phyloP scores from a whole-genome alignment of 1,140 invertebrate species.

The Rhyzopertha dominica region DNA sequence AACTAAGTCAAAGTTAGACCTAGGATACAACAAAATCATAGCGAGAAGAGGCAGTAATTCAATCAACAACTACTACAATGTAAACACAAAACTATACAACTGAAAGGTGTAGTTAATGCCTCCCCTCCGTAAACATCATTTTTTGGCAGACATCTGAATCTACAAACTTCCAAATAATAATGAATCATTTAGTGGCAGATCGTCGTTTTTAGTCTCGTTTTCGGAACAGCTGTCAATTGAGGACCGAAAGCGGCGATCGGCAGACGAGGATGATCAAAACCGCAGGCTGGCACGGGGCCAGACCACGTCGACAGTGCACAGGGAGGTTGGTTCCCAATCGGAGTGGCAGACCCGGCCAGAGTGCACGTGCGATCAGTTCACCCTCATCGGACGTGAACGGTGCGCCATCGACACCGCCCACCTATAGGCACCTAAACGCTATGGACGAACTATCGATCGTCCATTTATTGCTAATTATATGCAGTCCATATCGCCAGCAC shows the following conservation, averaged over 20 bases:
- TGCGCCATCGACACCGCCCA: slow-evolving; percentile 20
- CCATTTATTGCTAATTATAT: slow-evolving; percentile 43
- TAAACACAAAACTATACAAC: slow-evolving; percentile 13
- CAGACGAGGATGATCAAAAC: slow-evolving; percentile 21
- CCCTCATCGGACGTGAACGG: slow-evolving; percentile 22
- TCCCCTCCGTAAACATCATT: no score
- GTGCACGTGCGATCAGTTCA: slow-evolving; percentile 27
- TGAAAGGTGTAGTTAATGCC: no score
- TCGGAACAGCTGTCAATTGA: no score
- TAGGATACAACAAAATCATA: slow-evolving; percentile 38
- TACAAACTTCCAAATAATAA: no score
- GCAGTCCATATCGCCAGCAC: slow-evolving; percentile 32
- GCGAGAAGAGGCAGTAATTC: slow-evolving; percentile 36
- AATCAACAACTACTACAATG: slow-evolving; percentile 19
- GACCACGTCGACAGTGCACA: slow-evolving; percentile 26
- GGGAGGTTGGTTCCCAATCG: slow-evolving; percentile 16
- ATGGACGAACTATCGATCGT: slow-evolving; percentile 32
- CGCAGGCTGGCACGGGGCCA: slow-evolving; percentile 15
- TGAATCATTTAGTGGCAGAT: no score
- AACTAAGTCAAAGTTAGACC: slow-evolving; percentile 40
- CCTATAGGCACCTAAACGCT: slow-evolving; percentile 43
- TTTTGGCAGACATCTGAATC: no score
- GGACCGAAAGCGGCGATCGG: slow-evolving; percentile 5
- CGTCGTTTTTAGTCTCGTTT: no score
- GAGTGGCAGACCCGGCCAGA: slow-evolving; percentile 21